These are phyloP conservation scores for Candidula unifasciata DNA, from an alignment of 2,888 invertebrate genomes.

Conservation along the genomic window DNA sequence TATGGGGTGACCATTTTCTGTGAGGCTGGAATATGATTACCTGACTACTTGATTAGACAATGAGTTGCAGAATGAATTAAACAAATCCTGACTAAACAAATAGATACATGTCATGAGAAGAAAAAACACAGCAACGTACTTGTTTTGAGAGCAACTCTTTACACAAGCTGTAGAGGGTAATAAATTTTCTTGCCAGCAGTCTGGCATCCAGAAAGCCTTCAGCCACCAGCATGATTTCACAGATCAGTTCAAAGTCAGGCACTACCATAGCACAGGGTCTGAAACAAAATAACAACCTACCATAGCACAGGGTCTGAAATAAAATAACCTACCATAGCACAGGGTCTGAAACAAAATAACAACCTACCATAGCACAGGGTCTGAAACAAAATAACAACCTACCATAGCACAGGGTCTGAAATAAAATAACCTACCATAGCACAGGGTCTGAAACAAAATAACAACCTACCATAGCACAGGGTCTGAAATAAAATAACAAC, in stretches of 20 bases:
- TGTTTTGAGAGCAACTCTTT: constrained; percentile 93
- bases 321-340: constrained; percentile 99
- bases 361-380: constrained; percentile 98
- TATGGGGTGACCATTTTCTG: no score
- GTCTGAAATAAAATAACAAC: no score
- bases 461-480: constrained; percentile 99
- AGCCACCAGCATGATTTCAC: constrained; percentile 98
- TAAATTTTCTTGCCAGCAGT: constrained; percentile 94
- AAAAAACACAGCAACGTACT: constrained; percentile 52
- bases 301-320: constrained; percentile 97
- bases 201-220: constrained; percentile 97
- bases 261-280: constrained; percentile 99
- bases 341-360: no score
- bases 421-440: constrained; percentile 99
- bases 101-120: background rate
- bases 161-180: constrained; percentile 95
- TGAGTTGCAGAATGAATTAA: background rate
- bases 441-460: constrained; percentile 94
- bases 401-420: constrained; percentile 98
- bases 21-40: no score
- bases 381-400: no score
- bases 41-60: no score
- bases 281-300: constrained; percentile 81
- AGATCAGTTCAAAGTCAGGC: constrained; percentile 96
- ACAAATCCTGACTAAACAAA: background rate